Evolutionary conservation across 2,888 invertebrate genomes (phyloP).

Genomic region (Lepeophtheirus nordmannii): DNA sequence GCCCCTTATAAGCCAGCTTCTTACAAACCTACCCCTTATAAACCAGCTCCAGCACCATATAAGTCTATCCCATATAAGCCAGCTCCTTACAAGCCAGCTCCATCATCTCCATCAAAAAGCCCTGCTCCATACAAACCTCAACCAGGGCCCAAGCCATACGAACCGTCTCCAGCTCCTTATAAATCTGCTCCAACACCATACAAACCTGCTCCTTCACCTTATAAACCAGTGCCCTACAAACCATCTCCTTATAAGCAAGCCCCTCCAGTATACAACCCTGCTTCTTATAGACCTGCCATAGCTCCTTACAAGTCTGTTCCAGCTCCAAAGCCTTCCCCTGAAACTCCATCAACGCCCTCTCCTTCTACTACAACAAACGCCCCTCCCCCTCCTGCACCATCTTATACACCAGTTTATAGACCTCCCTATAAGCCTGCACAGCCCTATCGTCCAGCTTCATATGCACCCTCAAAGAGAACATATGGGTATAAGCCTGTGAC

Average conservation of each 20-base stretch:
- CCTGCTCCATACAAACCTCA: background rate
- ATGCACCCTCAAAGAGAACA: no score
- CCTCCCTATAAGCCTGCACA: no score
- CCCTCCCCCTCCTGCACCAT: no score
- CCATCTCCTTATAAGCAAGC: background rate
- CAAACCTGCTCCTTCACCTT: background rate
- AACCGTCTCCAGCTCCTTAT: background rate
- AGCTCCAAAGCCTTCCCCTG: no score
- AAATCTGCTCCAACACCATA: background rate
- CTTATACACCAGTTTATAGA: no score
- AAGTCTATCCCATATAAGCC: background rate
- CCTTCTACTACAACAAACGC: no score
- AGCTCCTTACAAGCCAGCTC: background rate
- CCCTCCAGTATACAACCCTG: background rate
- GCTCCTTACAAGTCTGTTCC: no score
- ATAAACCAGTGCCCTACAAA: background rate
- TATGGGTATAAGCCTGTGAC: no score
- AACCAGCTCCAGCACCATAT: background rate
- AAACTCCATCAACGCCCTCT: no score
- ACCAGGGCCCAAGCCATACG: background rate
- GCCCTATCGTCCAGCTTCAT: no score
- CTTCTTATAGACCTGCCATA: no score
- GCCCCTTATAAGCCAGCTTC: background rate
- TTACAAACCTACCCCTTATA: background rate
- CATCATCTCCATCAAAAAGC: background rate